These are phyloP conservation scores for Aricia artaxerxes DNA, from an alignment of 2,888 invertebrate genomes.

Conservation along the genomic window DNA sequence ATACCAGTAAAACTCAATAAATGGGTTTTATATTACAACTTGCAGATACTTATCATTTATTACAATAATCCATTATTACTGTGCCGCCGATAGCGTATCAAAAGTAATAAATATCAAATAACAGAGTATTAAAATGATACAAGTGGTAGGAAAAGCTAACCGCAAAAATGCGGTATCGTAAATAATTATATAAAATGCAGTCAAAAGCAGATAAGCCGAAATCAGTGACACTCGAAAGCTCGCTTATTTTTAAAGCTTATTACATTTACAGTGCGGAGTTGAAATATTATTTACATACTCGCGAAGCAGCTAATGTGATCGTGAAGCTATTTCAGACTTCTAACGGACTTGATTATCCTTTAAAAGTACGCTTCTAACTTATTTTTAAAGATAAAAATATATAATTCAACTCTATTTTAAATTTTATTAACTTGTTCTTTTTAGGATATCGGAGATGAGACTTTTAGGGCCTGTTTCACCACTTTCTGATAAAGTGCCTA, in stretches of 20 bases:
- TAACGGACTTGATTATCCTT: not conserved
- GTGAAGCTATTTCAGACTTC: not conserved
- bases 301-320: not conserved
- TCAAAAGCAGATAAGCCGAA: slow-evolving; percentile 29
- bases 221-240: slow-evolving; percentile 22
- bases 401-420: too few species aligned
- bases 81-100: not conserved
- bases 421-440: too few species aligned
- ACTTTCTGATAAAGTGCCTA: too few species aligned
- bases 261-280: slow-evolving; percentile 18
- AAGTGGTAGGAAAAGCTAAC: not conserved
- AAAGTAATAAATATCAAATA: not conserved
- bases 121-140: not conserved
- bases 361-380: not conserved
- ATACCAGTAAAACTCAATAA: not conserved
- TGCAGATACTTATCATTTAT: not conserved
- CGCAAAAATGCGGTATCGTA: slow-evolving; percentile 23
- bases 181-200: slow-evolving; percentile 25
- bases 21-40: not conserved
- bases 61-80: not conserved
- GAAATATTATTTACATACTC: slow-evolving; percentile 6
- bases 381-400: not conserved
- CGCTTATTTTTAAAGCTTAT: slow-evolving; percentile 18
- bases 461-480: too few species aligned
- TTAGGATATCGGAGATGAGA: too few species aligned